Percentiles rank a stretch among this genome's conserved stretches.
Conservation (phyloP, 1,140 invertebrate species). For the Drosophila arizonae region DNA sequence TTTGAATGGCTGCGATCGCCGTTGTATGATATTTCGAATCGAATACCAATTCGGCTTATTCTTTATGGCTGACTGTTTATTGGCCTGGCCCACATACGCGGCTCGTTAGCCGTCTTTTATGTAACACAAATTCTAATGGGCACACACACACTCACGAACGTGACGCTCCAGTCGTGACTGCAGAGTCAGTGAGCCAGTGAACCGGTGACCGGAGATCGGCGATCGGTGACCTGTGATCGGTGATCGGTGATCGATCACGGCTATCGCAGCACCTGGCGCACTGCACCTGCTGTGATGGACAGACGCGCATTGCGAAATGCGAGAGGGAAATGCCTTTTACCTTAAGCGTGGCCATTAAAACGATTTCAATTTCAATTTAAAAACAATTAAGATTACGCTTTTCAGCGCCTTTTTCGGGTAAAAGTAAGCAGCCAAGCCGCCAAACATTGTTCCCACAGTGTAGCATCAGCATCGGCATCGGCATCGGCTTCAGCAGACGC, state of each 20-base stretch:
- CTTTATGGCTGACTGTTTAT: slow-evolving; percentile 33
- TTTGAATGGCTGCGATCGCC: slow-evolving; percentile 57
- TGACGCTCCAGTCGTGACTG: slow-evolving; percentile 17
- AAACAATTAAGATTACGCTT: slow-evolving; percentile 74
- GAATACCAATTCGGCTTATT: slow-evolving; percentile 38
- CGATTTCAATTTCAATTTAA: slow-evolving; percentile 69
- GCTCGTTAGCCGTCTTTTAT: slow-evolving; percentile 35
- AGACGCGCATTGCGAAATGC: slow-evolving; percentile 31
- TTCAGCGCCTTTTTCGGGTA: slow-evolving; percentile 56
- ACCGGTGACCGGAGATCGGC: slow-evolving; percentile 1
- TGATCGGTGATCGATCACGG: neutral
- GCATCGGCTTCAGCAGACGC: neutral
- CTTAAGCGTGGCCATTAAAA: slow-evolving; percentile 45
- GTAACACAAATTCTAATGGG: slow-evolving; percentile 51
- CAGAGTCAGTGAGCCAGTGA: slow-evolving; percentile 12
- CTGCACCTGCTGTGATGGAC: slow-evolving; percentile 6
- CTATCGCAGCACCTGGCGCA: slow-evolving; percentile 9
- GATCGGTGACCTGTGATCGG: neutral
- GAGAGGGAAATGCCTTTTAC: slow-evolving; percentile 79
- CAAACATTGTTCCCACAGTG: slow-evolving; percentile 42
- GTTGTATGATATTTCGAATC: slow-evolving; percentile 67
- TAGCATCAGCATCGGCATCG: neutral
- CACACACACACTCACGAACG: slow-evolving; percentile 30
- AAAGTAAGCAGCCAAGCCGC: slow-evolving; percentile 50
- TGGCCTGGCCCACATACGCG: slow-evolving; percentile 28